Evolutionary conservation across 2,888 invertebrate species (phyloP).

Genomic region (Melanchra persicariae): DNA sequence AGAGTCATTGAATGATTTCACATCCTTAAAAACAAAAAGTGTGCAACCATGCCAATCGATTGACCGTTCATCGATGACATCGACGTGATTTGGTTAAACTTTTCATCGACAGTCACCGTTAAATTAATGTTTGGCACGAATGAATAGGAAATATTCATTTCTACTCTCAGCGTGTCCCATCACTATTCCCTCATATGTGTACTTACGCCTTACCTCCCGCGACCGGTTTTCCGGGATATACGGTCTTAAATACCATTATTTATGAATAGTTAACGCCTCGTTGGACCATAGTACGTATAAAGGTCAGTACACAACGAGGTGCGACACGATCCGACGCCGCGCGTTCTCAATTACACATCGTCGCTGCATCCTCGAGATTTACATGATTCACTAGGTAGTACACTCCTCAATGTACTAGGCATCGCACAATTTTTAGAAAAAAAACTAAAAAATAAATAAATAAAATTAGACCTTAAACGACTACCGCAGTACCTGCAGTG

Average conservation of each 20-base stretch:
- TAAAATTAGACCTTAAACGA: too few species aligned
- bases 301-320: neutral
- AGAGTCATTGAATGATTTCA: too few species aligned
- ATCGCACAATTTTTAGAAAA: too few species aligned
- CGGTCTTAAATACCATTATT: constrained; percentile 55
- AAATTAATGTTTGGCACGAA: neutral
- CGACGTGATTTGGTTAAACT: neutral
- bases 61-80: neutral
- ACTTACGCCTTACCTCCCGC: constrained; percentile 23
- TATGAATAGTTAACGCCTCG: constrained; percentile 58
- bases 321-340: too few species aligned
- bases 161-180: constrained; percentile 30
- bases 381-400: too few species aligned
- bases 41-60: neutral
- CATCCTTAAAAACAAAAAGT: too few species aligned
- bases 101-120: neutral
- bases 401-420: too few species aligned
- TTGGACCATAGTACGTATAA: constrained; percentile 18
- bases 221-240: constrained; percentile 51
- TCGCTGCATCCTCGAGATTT: too few species aligned
- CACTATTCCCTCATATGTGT: constrained; percentile 47
- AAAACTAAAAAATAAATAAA: too few species aligned
- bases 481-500: too few species aligned
- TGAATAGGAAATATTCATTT: constrained; percentile 3
- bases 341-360: too few species aligned